phyloP scores from a whole-genome alignment of 2,888 invertebrate species.

The Pammene aurita region DNA sequence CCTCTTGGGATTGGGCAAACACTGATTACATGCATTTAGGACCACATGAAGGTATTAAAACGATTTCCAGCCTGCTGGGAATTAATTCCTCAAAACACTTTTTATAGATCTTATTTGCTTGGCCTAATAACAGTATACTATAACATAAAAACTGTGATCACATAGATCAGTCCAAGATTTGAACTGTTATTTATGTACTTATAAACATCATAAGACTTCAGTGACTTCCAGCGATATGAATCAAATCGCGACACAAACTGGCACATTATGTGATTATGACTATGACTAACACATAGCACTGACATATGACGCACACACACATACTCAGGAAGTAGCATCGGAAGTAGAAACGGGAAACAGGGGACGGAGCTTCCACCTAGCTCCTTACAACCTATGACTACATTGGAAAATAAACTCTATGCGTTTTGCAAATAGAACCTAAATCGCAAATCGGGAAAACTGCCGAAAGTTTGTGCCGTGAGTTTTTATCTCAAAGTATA shows the following conservation, averaged over 20 bases:
- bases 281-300: slow-evolving; percentile 7
- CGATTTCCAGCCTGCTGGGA: too few species aligned
- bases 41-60: too few species aligned
- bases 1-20: too few species aligned
- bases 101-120: too few species aligned
- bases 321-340: slow-evolving; percentile 57
- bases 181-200: too few species aligned
- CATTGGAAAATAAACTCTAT: slow-evolving; percentile 22
- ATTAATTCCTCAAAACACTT: too few species aligned
- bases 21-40: too few species aligned
- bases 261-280: slow-evolving; percentile 8
- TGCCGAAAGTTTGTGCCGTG: slow-evolving; percentile 11
- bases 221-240: slow-evolving; percentile 6
- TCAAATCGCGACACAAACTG: slow-evolving; percentile 12
- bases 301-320: slow-evolving; percentile 29
- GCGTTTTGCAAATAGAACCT: background rate
- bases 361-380: slow-evolving; percentile 43
- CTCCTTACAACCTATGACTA: slow-evolving; percentile 46
- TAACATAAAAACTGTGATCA: too few species aligned
- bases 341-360: slow-evolving; percentile 52
- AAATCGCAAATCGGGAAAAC: background rate
- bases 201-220: too few species aligned
- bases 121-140: too few species aligned
- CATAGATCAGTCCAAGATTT: too few species aligned
- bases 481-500: slow-evolving; percentile 27